Evolutionary conservation across 2,797 vertebrate species (phyloP).

Genomic region (Xiphophorus birchmanni): DNA sequence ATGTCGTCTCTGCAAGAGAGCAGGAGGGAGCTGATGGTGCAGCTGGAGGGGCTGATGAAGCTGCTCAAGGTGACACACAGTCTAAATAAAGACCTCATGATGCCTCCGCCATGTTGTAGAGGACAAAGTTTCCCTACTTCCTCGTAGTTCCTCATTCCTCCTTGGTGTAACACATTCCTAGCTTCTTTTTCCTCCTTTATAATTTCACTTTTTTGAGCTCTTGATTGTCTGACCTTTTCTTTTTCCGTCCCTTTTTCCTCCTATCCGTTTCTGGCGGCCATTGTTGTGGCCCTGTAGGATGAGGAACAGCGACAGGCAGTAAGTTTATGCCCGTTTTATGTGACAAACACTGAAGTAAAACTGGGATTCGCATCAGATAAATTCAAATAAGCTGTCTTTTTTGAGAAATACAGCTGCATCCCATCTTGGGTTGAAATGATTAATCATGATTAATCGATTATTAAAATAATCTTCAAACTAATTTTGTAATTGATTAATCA

Average conservation of each 20-base stretch:
- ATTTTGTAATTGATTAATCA: background rate
- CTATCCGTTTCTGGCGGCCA: conserved; percentile 65
- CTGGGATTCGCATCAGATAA: background rate
- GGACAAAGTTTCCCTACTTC: conserved; percentile 42
- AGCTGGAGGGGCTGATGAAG: conserved; percentile 96
- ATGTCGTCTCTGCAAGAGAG: conserved; percentile 96
- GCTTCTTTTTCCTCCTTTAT: conserved; percentile 35
- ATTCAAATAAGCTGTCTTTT: background rate
- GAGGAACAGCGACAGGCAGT: conserved; percentile 98
- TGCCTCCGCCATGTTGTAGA: conserved; percentile 45
- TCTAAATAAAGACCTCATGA: conserved; percentile 13
- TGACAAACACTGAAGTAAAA: conserved; percentile 16
- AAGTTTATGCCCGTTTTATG: conserved; percentile 78
- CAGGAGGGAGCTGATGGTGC: conserved; percentile 94
- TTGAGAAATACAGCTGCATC: background rate
- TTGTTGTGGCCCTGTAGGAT: conserved; percentile 82
- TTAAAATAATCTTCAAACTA: background rate
- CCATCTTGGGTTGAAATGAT: background rate
- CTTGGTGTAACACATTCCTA: conserved; percentile 31
- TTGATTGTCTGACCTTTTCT: conserved; percentile 54
- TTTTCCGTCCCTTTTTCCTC: conserved; percentile 48
- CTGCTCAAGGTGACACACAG: conserved; percentile 88
- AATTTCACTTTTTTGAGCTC: conserved; percentile 20
- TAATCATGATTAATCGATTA: background rate
- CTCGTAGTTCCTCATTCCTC: conserved; percentile 17